Evolutionary conservation across 2,797 vertebrate species (phyloP), one percentile per base, ranked within the genome.

Genomic region (Forpus xanthops): DNA sequence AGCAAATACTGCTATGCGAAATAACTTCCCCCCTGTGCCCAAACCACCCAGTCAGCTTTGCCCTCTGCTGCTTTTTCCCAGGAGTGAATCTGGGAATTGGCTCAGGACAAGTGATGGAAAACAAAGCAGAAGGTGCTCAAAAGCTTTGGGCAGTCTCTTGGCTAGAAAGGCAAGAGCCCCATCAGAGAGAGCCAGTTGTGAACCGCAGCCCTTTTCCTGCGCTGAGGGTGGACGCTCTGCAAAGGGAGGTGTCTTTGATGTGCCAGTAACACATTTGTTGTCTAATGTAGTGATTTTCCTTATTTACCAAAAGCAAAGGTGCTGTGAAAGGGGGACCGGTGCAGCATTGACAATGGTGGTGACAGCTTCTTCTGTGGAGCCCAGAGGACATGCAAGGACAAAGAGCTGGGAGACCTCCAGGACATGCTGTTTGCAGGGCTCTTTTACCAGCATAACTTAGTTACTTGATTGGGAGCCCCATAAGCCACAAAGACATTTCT

Each of bases 381-480:
- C n/a, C 93, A 77, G 74, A 71, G 81, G 81, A 77, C 53, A 21
- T 5, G 3, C 67, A 84, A 74, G 87, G 85, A 88, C 80, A 88
- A 37, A 52, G 0, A 55, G 33, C 76, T 41, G 67, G 55, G 87
- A 45, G 16, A 52, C 25, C 60, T 72, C 53, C 31, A 79, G 87
- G 41, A 64, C 16, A 6, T 0, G 0, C 41, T 49, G 24, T 39
- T 60, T 42, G 71, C 75, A 55, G 71, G 37, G 65, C 72, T 89
- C 53, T 77, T 47, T 45, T 25, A n/a, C 70, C 82, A 60, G 44
- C 2, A 1, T 58, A 78, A 75, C 73, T 50, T 15, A 66, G 41
- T 86, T 82, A 65, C 52, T 67, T 41, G 15, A 30, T 52, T 86
- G 80, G 87, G 83, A 93, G 79, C 88, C 68, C 89, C 74, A 41